phyloP scores from a whole-genome alignment of 2,888 invertebrate genomes.

The Chrysopilus asiliformis region DNA sequence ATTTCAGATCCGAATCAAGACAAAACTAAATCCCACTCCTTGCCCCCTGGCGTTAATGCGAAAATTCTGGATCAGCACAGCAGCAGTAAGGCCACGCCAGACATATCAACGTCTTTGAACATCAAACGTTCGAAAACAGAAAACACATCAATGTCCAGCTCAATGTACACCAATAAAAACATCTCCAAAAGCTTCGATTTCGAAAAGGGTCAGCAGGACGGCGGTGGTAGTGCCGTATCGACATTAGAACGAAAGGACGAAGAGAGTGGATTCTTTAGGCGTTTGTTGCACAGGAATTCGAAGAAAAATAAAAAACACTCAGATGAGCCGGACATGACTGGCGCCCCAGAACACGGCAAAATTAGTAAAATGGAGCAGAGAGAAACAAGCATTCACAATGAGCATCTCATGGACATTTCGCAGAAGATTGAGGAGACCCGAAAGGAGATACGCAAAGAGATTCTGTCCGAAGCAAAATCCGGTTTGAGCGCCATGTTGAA shows the following conservation, averaged over 20 bases:
- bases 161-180: conserved; percentile 4
- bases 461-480: conserved; percentile 32
- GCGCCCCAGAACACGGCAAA: conserved; percentile 18
- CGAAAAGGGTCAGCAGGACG: conserved; percentile 5
- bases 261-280: conserved; percentile 48
- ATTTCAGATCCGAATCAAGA: background rate
- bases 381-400: conserved; percentile 20
- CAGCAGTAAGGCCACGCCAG: conserved; percentile 9
- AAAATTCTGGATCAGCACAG: conserved; percentile 23
- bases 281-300: conserved; percentile 53
- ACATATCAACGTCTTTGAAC: conserved; percentile 2
- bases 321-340: conserved; percentile 29
- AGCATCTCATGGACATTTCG: conserved; percentile 9
- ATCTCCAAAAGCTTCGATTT: conserved; percentile 8
- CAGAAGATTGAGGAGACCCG: conserved; percentile 24
- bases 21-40: conserved; percentile 30
- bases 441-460: conserved; percentile 35
- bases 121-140: conserved; percentile 17
- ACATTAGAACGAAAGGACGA: conserved; percentile 23
- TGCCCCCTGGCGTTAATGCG: conserved; percentile 28
- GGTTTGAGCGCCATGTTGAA: conserved; percentile 31
- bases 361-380: conserved; percentile 18
- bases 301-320: conserved; percentile 53
- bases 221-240: conserved; percentile 4
- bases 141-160: conserved; percentile 5